Percentiles rank a stretch among this genome's conserved stretches.
phyloP scores from a whole-genome alignment of 2,113 vertebrate genomes.

The Triplophysa rosa region DNA sequence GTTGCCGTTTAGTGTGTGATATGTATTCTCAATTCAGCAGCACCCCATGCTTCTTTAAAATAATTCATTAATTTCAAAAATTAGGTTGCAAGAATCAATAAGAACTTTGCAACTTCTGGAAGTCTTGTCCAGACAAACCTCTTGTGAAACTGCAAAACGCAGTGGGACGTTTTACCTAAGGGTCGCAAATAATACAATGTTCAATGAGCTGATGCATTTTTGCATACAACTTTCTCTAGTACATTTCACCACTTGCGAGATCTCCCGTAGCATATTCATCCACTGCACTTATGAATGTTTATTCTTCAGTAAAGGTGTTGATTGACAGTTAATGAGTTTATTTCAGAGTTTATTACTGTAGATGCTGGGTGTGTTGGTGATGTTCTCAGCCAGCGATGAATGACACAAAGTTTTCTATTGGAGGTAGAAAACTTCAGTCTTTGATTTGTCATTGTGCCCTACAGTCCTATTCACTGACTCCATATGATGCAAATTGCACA shows the following conservation, averaged over 20 bases:
- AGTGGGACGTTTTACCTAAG: slow-evolving; percentile 28
- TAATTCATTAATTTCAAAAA: not conserved
- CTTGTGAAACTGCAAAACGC: not conserved
- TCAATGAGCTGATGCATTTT: slow-evolving; percentile 56
- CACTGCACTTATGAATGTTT: slow-evolving; percentile 45
- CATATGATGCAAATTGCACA: too few species aligned
- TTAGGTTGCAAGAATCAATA: slow-evolving; percentile 6
- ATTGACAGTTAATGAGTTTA: not conserved
- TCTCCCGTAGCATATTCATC: slow-evolving; percentile 45
- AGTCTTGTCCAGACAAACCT: not conserved
- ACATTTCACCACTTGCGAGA: slow-evolving; percentile 30
- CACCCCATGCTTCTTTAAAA: not conserved
- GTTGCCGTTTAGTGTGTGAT: too few species aligned
- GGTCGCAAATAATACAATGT: slow-evolving; percentile 46
- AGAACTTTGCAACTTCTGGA: not conserved
- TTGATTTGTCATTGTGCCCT: too few species aligned
- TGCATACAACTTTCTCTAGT: slow-evolving; percentile 56
- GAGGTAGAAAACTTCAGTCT: too few species aligned
- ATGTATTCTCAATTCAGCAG: too few species aligned
- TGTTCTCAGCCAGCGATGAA: not conserved
- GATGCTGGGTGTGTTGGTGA: not conserved
- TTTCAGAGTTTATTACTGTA: not conserved
- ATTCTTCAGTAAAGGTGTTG: slow-evolving; percentile 5
- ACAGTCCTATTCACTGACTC: too few species aligned
- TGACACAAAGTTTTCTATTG: not conserved